phyloP scores from a whole-genome alignment of 1,140 invertebrate species.

The Megathymus violae region DNA sequence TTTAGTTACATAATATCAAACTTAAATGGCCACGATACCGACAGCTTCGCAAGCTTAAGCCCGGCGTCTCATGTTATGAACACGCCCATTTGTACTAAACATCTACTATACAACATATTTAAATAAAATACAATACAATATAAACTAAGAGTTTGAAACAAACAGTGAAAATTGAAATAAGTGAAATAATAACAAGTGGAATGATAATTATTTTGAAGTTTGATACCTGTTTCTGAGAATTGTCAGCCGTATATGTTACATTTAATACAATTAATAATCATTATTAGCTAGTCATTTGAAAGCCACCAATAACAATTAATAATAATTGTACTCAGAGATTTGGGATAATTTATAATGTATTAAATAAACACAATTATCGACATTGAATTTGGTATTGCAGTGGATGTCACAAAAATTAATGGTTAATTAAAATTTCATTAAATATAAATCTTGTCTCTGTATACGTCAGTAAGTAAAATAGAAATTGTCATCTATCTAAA shows the following conservation, averaged over 20 bases:
- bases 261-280: slow-evolving; percentile 44
- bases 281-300: slow-evolving; percentile 64
- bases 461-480: slow-evolving; percentile 2
- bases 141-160: slow-evolving; percentile 42
- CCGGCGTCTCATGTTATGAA: slow-evolving; percentile 53
- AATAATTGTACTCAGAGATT: not conserved
- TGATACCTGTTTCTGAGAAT: slow-evolving; percentile 52
- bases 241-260: slow-evolving; percentile 46
- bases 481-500: slow-evolving; percentile 30
- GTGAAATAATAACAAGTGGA: slow-evolving; percentile 79
- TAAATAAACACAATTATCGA: not conserved
- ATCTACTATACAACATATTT: slow-evolving; percentile 40
- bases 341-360: not conserved
- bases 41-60: slow-evolving; percentile 68
- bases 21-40: slow-evolving; percentile 72
- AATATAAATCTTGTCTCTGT: not conserved
- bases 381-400: no score
- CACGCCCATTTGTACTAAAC: slow-evolving; percentile 75
- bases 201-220: slow-evolving; percentile 50
- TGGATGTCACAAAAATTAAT: not conserved
- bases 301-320: slow-evolving; percentile 59
- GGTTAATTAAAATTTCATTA: not conserved
- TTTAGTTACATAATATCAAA: slow-evolving; percentile 68
- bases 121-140: slow-evolving; percentile 58
- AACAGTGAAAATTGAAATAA: slow-evolving; percentile 46